phyloP scores from a whole-genome alignment of 1,140 invertebrate species.

The Nasonia giraulti region DNA sequence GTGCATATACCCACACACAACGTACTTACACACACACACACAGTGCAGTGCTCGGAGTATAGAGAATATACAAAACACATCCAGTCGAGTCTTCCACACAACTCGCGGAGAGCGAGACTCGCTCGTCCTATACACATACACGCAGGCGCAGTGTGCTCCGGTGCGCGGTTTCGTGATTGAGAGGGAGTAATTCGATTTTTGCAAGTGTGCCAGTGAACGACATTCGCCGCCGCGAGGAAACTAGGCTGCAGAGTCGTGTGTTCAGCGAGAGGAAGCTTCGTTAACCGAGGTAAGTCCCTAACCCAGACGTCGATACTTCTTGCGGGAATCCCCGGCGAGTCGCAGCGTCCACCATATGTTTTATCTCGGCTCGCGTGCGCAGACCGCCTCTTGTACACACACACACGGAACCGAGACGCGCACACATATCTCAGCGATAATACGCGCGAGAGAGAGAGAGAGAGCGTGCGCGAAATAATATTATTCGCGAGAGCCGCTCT shows the following conservation, averaged over 20 bases:
- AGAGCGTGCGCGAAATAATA: neutral
- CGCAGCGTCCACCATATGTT: slow-evolving; percentile 27
- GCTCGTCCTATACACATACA: neutral
- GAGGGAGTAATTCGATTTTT: slow-evolving; percentile 4
- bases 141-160: neutral
- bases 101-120: no score
- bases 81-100: neutral
- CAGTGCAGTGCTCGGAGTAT: slow-evolving; percentile 7
- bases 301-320: neutral
- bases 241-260: no score
- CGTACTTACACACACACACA: neutral
- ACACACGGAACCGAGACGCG: neutral
- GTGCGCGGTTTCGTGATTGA: neutral
- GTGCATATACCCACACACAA: neutral
- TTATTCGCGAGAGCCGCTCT: neutral
- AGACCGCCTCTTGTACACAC: neutral
- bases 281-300: slow-evolving; percentile 47
- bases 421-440: neutral
- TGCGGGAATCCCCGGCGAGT: slow-evolving; percentile 2
- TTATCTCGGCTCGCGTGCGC: neutral
- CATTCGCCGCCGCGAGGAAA: neutral
- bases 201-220: slow-evolving; percentile 2
- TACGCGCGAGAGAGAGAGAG: neutral
- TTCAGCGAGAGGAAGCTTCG: neutral
- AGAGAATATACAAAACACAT: slow-evolving; percentile 24